A percentile compares a stretch with the other conserved stretches of the same genome.
These are phyloP conservation scores for Dermatophagoides farinae DNA, from an alignment of 1,140 invertebrate species.

Conservation along the genomic window DNA sequence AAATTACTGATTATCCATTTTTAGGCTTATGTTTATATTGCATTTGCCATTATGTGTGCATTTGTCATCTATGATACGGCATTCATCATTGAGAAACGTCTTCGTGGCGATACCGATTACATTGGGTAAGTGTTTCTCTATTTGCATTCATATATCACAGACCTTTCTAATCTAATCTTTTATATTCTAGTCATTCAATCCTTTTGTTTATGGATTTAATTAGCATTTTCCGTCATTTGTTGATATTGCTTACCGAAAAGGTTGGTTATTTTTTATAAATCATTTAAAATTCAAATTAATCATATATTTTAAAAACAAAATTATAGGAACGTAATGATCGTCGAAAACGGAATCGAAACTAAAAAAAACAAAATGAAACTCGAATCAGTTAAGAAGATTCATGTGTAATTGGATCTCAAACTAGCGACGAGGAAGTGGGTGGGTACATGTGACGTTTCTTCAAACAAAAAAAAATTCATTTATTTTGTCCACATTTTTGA, in stretches of 20 bases:
- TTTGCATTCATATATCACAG: background rate
- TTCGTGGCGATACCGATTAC: conserved; percentile 73
- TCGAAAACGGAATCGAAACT: background rate
- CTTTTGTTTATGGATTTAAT: conserved; percentile 82
- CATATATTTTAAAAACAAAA: background rate
- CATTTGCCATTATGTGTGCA: conserved; percentile 68
- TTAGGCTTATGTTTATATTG: conserved; percentile 61
- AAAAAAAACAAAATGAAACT: background rate
- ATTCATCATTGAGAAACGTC: conserved; percentile 74
- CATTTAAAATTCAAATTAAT: background rate
- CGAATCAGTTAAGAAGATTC: too few species aligned
- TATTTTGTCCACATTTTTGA: too few species aligned
- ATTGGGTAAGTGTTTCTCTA: conserved; percentile 32
- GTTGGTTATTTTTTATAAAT: conserved; percentile 22
- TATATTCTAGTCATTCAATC: conserved; percentile 44
- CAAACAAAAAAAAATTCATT: background rate
- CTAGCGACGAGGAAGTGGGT: too few species aligned
- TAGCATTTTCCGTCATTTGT: conserved; percentile 63
- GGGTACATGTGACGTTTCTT: background rate
- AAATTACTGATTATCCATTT: conserved; percentile 14
- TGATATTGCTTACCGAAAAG: conserved; percentile 73
- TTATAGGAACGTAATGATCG: background rate
- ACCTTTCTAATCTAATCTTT: background rate
- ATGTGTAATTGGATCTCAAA: background rate
- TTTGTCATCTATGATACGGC: conserved; percentile 92